phyloP scores from a whole-genome alignment of 2,113 vertebrate species.

The Nerophis ophidion region DNA sequence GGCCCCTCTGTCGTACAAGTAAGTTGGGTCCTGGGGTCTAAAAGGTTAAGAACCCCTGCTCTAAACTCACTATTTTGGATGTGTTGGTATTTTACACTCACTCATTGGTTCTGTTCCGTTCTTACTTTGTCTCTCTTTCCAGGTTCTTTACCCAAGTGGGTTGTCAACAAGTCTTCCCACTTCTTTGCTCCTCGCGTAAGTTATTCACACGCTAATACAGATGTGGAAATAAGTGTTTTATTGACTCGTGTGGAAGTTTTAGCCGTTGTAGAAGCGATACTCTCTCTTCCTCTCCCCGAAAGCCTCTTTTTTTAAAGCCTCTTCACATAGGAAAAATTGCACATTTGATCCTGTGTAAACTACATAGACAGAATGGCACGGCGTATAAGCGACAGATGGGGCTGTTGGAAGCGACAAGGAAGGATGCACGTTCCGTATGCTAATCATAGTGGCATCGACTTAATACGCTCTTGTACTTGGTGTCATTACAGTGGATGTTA shows the following conservation, averaged over 20 bases:
- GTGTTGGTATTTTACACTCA: too few relatives aligned
- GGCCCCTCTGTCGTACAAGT: too few relatives aligned
- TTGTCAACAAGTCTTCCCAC: slow-evolving; percentile 93
- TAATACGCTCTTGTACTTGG: too few relatives aligned
- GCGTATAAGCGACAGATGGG: neutral
- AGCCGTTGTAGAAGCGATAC: neutral
- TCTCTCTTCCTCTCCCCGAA: neutral
- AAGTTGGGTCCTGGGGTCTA: too few relatives aligned
- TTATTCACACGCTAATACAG: slow-evolving; percentile 12
- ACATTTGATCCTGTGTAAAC: neutral
- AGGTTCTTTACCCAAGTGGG: slow-evolving; percentile 97
- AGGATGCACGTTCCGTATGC: neutral
- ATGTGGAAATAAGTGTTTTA: neutral
- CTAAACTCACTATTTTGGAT: too few relatives aligned
- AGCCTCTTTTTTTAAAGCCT: neutral
- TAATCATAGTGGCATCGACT: too few relatives aligned
- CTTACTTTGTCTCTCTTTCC: slow-evolving; percentile 16
- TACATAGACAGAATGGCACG: neutral
- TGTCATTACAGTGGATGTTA: too few relatives aligned
- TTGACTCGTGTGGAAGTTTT: neutral
- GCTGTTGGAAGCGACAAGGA: neutral
- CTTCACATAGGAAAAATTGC: neutral
- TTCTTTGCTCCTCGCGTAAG: slow-evolving; percentile 90
- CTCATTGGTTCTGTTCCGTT: too few relatives aligned
- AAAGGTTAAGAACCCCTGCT: too few relatives aligned